Conservation (phyloP, 92 coral and sea anemone genomes). For the Actinostola sp. region DNA sequence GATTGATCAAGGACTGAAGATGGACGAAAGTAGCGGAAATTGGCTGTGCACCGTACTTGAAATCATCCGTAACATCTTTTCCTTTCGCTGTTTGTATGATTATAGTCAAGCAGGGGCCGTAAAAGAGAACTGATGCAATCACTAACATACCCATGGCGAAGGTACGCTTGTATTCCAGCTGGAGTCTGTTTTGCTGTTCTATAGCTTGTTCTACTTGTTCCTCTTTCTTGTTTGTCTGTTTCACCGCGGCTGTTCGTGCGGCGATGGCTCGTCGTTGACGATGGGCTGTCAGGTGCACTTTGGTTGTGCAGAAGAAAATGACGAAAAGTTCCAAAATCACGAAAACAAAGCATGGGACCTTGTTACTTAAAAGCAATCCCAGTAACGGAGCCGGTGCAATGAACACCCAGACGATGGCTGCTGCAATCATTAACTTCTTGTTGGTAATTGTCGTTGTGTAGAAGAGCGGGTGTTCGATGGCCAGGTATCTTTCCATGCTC, state of each 20-base stretch:
- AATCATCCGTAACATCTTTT: not conserved
- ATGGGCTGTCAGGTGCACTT: constrained; percentile 4
- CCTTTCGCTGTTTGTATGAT: not conserved
- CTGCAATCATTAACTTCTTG: not conserved
- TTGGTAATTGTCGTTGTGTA: not conserved
- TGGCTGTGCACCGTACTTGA: not conserved
- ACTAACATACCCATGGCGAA: not conserved
- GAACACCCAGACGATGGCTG: not conserved
- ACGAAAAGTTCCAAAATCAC: not conserved
- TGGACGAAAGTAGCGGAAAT: not conserved
- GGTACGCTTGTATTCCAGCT: constrained; percentile 4
- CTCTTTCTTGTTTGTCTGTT: too few relatives aligned
- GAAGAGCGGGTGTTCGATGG: constrained; percentile 5
- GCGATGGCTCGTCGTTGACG: not conserved
- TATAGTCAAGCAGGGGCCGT: not conserved
- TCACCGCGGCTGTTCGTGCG: too few relatives aligned
- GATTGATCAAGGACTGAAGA: constrained; percentile 5
- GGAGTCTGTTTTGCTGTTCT: not conserved
- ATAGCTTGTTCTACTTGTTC: too few relatives aligned
- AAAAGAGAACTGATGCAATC: not conserved
- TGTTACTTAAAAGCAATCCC: not conserved
- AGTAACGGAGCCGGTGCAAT: not conserved
- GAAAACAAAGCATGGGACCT: not conserved
- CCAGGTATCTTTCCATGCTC: constrained; percentile 3
- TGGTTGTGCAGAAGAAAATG: not conserved